Evolutionary conservation across 2,797 vertebrate species (phyloP).

Genomic region (Ctenochaetus hawaiiensis): DNA sequence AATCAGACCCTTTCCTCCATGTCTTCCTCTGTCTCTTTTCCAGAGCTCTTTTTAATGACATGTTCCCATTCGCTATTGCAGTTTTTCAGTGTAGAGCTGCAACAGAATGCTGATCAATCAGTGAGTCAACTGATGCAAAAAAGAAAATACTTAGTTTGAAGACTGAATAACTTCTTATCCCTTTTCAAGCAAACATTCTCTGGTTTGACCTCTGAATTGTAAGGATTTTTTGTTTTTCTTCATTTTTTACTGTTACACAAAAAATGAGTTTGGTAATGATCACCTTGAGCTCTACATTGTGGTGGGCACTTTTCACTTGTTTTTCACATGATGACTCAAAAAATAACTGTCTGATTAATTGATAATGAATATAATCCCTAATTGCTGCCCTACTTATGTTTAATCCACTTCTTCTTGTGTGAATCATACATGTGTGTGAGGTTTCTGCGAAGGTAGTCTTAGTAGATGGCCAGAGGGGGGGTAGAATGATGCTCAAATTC

Average conservation of each 20-base stretch:
- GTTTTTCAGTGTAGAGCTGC: not conserved
- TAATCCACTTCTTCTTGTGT: constrained; percentile 13
- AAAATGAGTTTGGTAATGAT: not conserved
- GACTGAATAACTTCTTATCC: not conserved
- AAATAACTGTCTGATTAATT: not conserved
- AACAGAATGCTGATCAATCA: not conserved
- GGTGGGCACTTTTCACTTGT: not conserved
- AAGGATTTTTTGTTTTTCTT: not conserved
- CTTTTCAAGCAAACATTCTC: not conserved
- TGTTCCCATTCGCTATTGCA: not conserved
- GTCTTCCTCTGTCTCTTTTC: not conserved
- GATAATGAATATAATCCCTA: not conserved
- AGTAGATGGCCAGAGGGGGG: not conserved
- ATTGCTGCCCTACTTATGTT: not conserved
- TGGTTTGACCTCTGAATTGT: not conserved
- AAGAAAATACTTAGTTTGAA: not conserved
- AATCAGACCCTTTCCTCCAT: not conserved
- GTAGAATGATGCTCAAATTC: constrained; percentile 27
- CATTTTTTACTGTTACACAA: not conserved
- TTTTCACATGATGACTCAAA: not conserved
- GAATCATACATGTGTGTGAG: not conserved
- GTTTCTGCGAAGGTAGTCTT: not conserved
- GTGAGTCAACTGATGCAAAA: not conserved
- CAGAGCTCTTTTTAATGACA: constrained; percentile 25
- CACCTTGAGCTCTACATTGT: not conserved